Base-by-base conservation (phyloP, 2,113 vertebrate genomes). In the Rhombomys opimus region DNA sequence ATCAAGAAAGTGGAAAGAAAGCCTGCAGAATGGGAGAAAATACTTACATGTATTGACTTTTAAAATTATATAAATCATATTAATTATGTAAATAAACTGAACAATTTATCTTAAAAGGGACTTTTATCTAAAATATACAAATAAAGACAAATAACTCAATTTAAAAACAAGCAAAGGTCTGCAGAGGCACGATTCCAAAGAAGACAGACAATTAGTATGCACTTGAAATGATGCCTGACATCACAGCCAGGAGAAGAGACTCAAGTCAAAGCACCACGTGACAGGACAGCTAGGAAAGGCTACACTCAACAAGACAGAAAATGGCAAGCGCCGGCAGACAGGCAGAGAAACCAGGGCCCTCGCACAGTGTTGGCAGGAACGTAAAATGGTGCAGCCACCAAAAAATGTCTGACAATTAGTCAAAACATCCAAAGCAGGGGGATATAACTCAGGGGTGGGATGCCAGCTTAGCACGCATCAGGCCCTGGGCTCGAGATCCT, bases 391-490 rank as follows among this genome's bases (percentile, higher is more conserved):
- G 25, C 25, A 81, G 46, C 41, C 46, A 50, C 90, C 89, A 82
- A 70, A 89, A 93, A 93, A 15, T 77, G 68, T 35, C 67, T 92
- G 32, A 94, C 15, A 84, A 54, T 93, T 92, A 61, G 38, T 94
- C 76, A 78, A 77, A 93, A 78, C 32, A 50, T 68, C 13, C 30
- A 86, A 22, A 25, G 12, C 1, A 67, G 61, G 25, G 63, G 46
- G 38, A 7, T 11, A 12, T 41, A 57, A 72, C 52, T 75, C 23
- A 73, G 68, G 27, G 70, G 86, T 38, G 10, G 68, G 50, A 14
- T 15, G 32, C 50, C 73, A 57, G 12, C 52, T 72, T 89, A 75
- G 87, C 68, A 41, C 59, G 86, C 7, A 27, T 18, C 13, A 87
- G 67, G 27, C 25, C 32, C 50, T 87, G 30, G 67, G 67, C 68